phyloP scores from a whole-genome alignment of 2,888 invertebrate genomes.

The Cheilosia urbana region DNA sequence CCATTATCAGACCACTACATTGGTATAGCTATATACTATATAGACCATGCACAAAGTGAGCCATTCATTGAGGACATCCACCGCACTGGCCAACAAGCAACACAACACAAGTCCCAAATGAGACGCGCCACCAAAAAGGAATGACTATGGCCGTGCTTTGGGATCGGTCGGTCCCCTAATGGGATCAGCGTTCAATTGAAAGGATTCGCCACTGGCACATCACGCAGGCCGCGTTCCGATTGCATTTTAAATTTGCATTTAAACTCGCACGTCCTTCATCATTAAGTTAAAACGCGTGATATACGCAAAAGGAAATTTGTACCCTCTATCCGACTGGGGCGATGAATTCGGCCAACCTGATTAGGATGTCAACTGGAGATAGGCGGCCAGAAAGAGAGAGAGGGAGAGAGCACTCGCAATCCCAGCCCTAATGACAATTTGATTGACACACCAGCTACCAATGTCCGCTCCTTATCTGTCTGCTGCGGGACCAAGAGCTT shows the following conservation, averaged over 20 bases:
- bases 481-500: conserved; percentile 34
- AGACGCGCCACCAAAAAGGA: conserved; percentile 21
- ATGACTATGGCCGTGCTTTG: not conserved
- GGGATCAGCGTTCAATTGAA: conserved; percentile 50
- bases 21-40: not conserved
- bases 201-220: conserved; percentile 58
- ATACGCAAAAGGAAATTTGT: conserved; percentile 43
- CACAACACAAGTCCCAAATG: conserved; percentile 13
- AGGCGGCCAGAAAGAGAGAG: conserved; percentile 19
- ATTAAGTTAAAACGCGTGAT: conserved; percentile 66
- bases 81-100: not conserved
- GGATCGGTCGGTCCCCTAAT: conserved; percentile 35
- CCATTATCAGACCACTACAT: conserved; percentile 39
- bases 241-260: conserved; percentile 68
- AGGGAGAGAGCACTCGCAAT: conserved; percentile 41
- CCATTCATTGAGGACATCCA: conserved; percentile 54
- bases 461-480: conserved; percentile 47
- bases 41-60: not conserved
- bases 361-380: conserved; percentile 64
- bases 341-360: conserved; percentile 56
- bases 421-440: conserved; percentile 74
- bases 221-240: conserved; percentile 60
- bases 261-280: conserved; percentile 72
- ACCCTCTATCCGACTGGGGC: not conserved
- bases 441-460: conserved; percentile 73